Conservation (phyloP, 2,797 vertebrate genomes). For the Phrynocephalus vlangalii region DNA sequence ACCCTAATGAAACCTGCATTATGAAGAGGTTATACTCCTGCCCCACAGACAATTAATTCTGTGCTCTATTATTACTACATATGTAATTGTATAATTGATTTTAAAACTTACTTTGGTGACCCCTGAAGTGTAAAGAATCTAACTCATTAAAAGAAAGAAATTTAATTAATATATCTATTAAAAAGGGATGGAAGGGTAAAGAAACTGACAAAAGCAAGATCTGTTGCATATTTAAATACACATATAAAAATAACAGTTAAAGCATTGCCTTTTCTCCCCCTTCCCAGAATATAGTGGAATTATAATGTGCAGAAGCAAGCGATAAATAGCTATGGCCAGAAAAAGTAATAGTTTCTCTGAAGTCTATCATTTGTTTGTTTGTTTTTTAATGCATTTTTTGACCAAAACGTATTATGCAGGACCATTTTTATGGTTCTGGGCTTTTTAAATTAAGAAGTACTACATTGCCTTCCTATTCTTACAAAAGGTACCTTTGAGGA, state of each 20-base stretch:
- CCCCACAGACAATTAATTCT: constrained; percentile 84
- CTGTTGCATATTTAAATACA: constrained; percentile 30
- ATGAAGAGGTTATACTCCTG: constrained; percentile 81
- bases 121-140: constrained; percentile 72
- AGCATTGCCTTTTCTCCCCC: not conserved
- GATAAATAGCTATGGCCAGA: not conserved
- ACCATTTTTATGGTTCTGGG: not conserved
- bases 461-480: not conserved
- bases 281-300: not conserved
- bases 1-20: constrained; percentile 86
- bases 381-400: not conserved
- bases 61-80: constrained; percentile 81
- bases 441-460: not conserved
- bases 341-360: not conserved
- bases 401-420: not conserved
- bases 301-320: not conserved
- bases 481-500: not conserved
- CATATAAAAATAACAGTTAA: constrained; percentile 10
- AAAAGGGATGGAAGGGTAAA: constrained; percentile 16
- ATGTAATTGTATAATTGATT: constrained; percentile 89
- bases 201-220: constrained; percentile 49
- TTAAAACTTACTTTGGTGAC: constrained; percentile 82
- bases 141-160: constrained; percentile 74
- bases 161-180: constrained; percentile 77
- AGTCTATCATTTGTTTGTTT: too few relatives aligned